Base-by-base conservation (phyloP, 2,888 invertebrate species). In the Neoitamus cyanurus region DNA sequence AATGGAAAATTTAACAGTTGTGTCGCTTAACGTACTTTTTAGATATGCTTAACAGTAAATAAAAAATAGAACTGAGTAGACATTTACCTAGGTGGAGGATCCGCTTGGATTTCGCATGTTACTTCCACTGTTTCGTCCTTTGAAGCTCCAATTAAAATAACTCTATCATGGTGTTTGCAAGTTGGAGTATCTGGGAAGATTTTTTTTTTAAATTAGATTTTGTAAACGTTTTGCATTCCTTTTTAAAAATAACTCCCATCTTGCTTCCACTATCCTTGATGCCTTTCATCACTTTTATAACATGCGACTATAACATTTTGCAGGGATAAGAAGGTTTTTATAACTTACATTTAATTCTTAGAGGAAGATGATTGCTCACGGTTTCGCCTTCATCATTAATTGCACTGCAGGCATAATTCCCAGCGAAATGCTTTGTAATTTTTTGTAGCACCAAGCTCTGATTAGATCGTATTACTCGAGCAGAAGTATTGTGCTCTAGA, bases 391-490 rank as follows among this genome's bases (percentile, higher is more conserved):
- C 95, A 83, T 94, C 94, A 92, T 97, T 97, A 89, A 96, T 95
- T 86, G 97, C 97, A 86, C 96, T 95, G 92, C 97, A 97, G 87
- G 96, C 95, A 92, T 97, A 97, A 88, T 94, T 94, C 86, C 97
- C 97, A 87, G 96, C 96, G 90, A 95, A 96, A 90, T 95, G 94
- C 87, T 96, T 93, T 86, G 96, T 96, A 88, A 97, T 97, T 92
- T 95, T 96, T 92, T 97, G 97, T 89, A 97, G 94, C 86, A 97
- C 97, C 87, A 97, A 93, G 90, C 97, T 97, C 92, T 97, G 97
- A 93, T 97, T 97, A 91, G 97, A 97, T 91, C 96, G 95, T 90
- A 97, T 96, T 88, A 97, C 95, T 87, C 97, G 94, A 83, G 97
- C 96, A 73, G 96, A 95, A 88, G 96, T 95, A 92, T 97, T 97